Base-by-base conservation (phyloP, 2,113 vertebrate genomes). In the Callipepla californica region DNA sequence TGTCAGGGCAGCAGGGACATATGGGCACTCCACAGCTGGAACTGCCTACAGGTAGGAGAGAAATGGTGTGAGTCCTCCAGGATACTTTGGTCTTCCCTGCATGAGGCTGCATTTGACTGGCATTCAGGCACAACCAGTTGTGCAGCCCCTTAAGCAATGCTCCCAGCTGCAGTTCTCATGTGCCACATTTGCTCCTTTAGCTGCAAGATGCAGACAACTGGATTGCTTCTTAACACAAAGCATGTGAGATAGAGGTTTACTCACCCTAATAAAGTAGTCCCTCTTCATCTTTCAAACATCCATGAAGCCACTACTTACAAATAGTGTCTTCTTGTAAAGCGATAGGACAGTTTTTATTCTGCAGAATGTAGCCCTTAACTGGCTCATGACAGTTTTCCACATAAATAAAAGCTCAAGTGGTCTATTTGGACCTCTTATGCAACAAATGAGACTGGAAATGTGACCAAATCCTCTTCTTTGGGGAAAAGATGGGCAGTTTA, bases 131-230 rank as follows among this genome's bases (percentile, higher is more conserved):
- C 0, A 2, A 32, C 6, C 15, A 18, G 12, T 1, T 80, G 36
- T 32, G 51, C 32, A 18, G 45, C 75, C 20, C 34, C 36, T 62
- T 5, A 3, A 28, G 47, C 38, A 59, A 16, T 1, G 1, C 69
- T 59, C 80, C 32, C 86, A 55, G 0, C 21, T 55, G n/a, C 10
- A 45, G 10, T 7, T 32, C 32, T 45, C 6, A 8, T 1, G 13
- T 0, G 0, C 32, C 1, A 2, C 5, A 0, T 91, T 23, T 63
- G 23, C 25, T 28, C 19, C 36, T 63, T 34, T 5, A 38, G 14
- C 21, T 38, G 17, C 3, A 7, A 67, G 18, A 25, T 12, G 7
- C 36, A 59, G 57, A 34, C 38, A 11, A 30, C 48, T 34, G 26
- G 14, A 50, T 36, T 36, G 13, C 62, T 84, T 38, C 61, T 51